Percentiles rank a stretch among this genome's conserved stretches.
Conservation (phyloP, 2,888 invertebrate genomes). For the Phyllotreta cruciferae region DNA sequence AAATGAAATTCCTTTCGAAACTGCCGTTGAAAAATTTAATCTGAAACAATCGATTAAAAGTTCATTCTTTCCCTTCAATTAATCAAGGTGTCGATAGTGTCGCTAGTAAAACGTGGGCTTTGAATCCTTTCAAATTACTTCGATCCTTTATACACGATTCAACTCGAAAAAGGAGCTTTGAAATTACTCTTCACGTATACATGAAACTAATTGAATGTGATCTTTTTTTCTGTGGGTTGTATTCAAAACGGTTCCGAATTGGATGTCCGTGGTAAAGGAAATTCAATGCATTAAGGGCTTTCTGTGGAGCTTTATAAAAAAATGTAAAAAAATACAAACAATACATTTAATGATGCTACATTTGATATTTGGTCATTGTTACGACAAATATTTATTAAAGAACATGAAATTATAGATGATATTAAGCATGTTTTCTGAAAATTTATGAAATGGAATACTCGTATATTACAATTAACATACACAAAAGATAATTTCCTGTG, state of each 20-base stretch:
- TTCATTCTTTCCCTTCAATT: slow-evolving; percentile 1
- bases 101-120: slow-evolving; percentile 2
- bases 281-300: neutral
- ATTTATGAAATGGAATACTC: too few species aligned
- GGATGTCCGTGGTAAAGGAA: neutral
- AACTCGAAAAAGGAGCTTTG: neutral
- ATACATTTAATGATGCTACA: too few species aligned
- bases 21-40: neutral
- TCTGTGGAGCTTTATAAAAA: neutral
- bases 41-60: slow-evolving; percentile 1
- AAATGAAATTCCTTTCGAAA: too few species aligned
- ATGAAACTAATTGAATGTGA: slow-evolving; percentile 10
- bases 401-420: too few species aligned
- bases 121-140: slow-evolving; percentile 10
- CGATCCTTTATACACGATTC: neutral
- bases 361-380: too few species aligned
- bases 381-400: too few species aligned
- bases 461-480: too few species aligned
- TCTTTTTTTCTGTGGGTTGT: neutral
- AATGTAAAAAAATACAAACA: neutral
- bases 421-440: too few species aligned
- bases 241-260: neutral
- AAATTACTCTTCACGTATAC: slow-evolving; percentile 4
- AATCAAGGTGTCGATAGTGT: slow-evolving; percentile 10
- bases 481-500: too few species aligned